A percentile compares a stretch with the other conserved stretches of the same genome.
These are phyloP conservation scores for Drosophila persimilis DNA, from an alignment of 1,140 invertebrate species.

Conservation along the genomic window DNA sequence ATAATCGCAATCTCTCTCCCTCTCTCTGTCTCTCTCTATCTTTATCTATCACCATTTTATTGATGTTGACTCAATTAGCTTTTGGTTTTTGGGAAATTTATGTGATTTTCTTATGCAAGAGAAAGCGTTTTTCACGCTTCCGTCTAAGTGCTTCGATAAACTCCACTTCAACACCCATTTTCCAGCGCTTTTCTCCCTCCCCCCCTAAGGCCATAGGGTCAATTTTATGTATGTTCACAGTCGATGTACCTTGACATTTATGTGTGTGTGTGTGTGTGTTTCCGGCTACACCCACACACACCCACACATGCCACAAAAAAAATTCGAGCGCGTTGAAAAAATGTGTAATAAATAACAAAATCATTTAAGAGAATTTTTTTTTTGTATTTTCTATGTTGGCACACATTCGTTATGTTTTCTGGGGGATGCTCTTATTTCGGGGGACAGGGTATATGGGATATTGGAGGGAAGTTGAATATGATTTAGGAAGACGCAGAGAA, in stretches of 20 bases:
- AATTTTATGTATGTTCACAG: slow-evolving; percentile 38
- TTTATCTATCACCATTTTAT: slow-evolving; percentile 1
- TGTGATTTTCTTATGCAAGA: slow-evolving; percentile 21
- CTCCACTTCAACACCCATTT: slow-evolving; percentile 24
- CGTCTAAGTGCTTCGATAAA: slow-evolving; percentile 48
- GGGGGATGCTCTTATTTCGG: neutral
- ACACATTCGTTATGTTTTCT: slow-evolving; percentile 7
- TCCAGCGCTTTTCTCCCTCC: neutral
- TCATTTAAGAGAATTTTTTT: slow-evolving; percentile 46
- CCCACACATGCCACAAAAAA: slow-evolving; percentile 1
- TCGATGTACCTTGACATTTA: slow-evolving; percentile 65
- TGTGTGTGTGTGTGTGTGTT: neutral
- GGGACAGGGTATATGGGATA: too few relatives aligned
- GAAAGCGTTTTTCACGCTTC: slow-evolving; percentile 17
- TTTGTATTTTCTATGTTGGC: slow-evolving; percentile 15
- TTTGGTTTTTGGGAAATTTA: slow-evolving; percentile 45
- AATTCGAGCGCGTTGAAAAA: slow-evolving; percentile 10
- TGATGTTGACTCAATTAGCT: slow-evolving; percentile 68
- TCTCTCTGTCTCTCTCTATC: too few relatives aligned
- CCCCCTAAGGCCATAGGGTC: slow-evolving; percentile 29
- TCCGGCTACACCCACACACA: neutral
- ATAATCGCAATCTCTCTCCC: slow-evolving; percentile 23
- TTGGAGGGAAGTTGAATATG: neutral
- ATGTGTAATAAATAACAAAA: slow-evolving; percentile 48
- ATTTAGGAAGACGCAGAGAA: neutral